Conservation (phyloP, 2,888 invertebrate genomes). For the Cephus pulcher region DNA sequence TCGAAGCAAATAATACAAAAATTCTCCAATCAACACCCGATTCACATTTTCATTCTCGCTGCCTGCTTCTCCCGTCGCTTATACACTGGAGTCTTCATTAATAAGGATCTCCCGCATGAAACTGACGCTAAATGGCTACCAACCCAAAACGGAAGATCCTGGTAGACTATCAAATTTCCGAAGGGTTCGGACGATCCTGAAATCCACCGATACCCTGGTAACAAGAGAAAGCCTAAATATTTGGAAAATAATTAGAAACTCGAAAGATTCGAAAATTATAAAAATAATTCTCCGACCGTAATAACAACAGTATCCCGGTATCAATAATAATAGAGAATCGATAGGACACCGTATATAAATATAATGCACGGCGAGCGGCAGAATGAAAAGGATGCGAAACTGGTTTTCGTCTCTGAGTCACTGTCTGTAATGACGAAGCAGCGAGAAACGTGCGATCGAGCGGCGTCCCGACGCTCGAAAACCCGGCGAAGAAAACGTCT, state of each 20-base stretch:
- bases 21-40: slow-evolving; percentile 42
- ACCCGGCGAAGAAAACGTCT: neutral
- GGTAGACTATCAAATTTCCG: neutral
- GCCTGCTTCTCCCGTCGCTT: slow-evolving; percentile 7
- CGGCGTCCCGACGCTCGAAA: neutral
- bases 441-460: slow-evolving; percentile 4
- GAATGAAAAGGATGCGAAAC: slow-evolving; percentile 53
- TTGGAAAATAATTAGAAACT: neutral
- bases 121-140: neutral
- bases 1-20: slow-evolving; percentile 51
- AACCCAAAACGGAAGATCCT: neutral
- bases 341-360: slow-evolving; percentile 11
- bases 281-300: neutral
- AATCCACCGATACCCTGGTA: neutral
- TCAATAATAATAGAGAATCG: neutral
- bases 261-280: neutral
- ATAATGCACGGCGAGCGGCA: slow-evolving; percentile 47
- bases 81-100: slow-evolving; percentile 17
- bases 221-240: neutral
- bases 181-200: neutral
- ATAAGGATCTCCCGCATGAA: neutral
- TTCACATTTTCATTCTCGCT: slow-evolving; percentile 39
- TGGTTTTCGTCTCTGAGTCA: slow-evolving; percentile 62
- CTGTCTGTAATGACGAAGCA: slow-evolving; percentile 60
- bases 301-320: neutral